Base-by-base conservation (phyloP, 2,888 invertebrate species). In the Drosophila emarginata region DNA sequence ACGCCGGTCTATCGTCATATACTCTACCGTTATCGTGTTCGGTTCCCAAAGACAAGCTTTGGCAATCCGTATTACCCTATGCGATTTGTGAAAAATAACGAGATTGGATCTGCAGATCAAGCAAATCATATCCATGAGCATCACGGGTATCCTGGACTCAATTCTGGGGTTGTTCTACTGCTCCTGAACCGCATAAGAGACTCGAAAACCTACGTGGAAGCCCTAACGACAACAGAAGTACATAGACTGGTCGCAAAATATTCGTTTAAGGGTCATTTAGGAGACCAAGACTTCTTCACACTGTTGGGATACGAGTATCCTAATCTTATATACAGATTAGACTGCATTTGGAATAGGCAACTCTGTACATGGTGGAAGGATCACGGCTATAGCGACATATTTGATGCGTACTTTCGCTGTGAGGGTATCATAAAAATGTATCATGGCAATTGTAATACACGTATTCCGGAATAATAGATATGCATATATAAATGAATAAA, bases 211-310 rank as follows among this genome's bases (percentile, higher is more conserved):
- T 96, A 95, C 83, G 92, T 93, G 72, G 91, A 93, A 53, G 92
- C 95, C 56, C 91, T 95, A 15, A 92, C 92, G 28, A 92, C 93
- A 61, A 89, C 92, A 14, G 93, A 92, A 77, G 93, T 95, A 0
- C 91, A 92, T 56, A 91, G 91, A 63, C 92, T 95, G 80, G 93
- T 94, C 1, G 87, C 93, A 26, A 95, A 95, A 88, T 95, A 94
- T 90, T 92, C 92, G 54, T 95, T 95, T 87, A 93, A 93, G 89
- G 95, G 95, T 2, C 96, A 96, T 90, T 92, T 97, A 28, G 96
- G 96, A 0, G 96, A 97, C 91, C 96, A 97, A 91, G 96, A 96
- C 91, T 96, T 95, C 91, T 96, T 95, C 89, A 95, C 96, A 0
- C 91, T 96, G 36, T 84, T 96, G 14, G 95, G 94, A 9, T 93